Base-by-base conservation (phyloP, 2,888 invertebrate genomes). In the Acheta domesticus region DNA sequence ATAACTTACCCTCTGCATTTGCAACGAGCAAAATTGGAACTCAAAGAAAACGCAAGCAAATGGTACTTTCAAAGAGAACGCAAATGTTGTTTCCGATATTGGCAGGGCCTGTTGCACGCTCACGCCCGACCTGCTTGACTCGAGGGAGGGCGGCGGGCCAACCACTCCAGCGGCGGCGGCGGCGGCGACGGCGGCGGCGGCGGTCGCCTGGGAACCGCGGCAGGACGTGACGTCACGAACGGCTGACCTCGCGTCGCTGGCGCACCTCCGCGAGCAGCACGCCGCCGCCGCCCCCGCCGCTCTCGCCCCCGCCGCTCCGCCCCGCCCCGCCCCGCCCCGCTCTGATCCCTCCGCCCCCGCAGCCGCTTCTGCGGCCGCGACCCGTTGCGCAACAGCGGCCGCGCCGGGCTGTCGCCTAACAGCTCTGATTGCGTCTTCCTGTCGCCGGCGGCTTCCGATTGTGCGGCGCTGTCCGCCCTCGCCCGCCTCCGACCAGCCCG, bases 401-500 rank as follows among this genome's bases (percentile, higher is more conserved):
- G 62, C n/a, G 36, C 36, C 36, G 36, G 36, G 62, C 62, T 62
- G 62, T 62, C 62, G 14, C 62, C 62, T 16, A 62, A 62, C 62
- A 62, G 62, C 62, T 62, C 62, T 62, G 62, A 62, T 62, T 62
- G 62, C 62, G 14, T 62, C 62, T 62, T 62, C 62, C 62, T 62
- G 62, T 62, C 62, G 62, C 62, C n/a, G 62, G 62, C 62, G 62
- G 14, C n/a, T 62, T 62, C 62, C 62, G 14, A 62, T 62, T n/a
- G 62, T 19, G 62, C 62, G 16, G 12, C 12, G 62, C 62, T 19
- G 16, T 16, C 62, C 36, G 36, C 36, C 36, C 36, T 2, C 23
- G 23, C 23, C 23, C 23, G 2, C 23, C 23, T 23, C 23, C 23
- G 23, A 8, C 3, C 36, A 36, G 36, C 5, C 36, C 36, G 36